Evolutionary conservation across 2,888 invertebrate genomes (phyloP), one percentile per base, ranked within the genome.

Genomic region (Deilephila elpenor): DNA sequence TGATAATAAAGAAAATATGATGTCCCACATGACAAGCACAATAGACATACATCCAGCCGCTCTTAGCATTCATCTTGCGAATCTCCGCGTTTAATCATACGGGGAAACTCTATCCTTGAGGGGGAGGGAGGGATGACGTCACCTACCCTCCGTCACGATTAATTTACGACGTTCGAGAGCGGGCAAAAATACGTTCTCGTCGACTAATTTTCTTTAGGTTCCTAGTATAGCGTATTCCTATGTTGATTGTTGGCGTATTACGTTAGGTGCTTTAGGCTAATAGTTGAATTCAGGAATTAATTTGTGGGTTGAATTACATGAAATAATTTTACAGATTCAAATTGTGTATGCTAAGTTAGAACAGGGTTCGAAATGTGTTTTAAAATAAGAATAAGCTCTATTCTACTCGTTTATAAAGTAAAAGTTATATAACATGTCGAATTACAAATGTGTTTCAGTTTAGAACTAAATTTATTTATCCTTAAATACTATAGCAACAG

Each of bases 71-170:
- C 70, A 76, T 76, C 74, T 74, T 74, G 14, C 14, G 62, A 51
- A 73, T 34, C 59, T 71, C 44, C 51, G 53, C 74, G 73, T 74
- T 76, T 76, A 76, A 76, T 76, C 75, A 76, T 71, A 73, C 73
- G 74, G 70, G 71, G 61, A 14, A 20, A n/a, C 29, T 60, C 60
- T 44, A 44, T 44, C 64, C 44, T 19, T 7, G 14, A 11, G 20
- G 34, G 37, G 64, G 20, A 8, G 14, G 20, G 25, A 17, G 17
- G 11, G n/a, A 17, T 67, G 25, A 67, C 67, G 67, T 51, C 67
- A 67, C 25, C 17, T n/a, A 44, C 56, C 17, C 56, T 56, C 56
- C 44, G 14, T 44, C 64, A 64, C 37, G 44, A 67, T 67, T 64
- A 64, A 64, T 64, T 8, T 25, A 67, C 67, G 44, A 67, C 44